Evolutionary conservation across 2,797 vertebrate species (phyloP), one percentile per base, ranked within the genome.

Genomic region (Peromyscus eremicus): DNA sequence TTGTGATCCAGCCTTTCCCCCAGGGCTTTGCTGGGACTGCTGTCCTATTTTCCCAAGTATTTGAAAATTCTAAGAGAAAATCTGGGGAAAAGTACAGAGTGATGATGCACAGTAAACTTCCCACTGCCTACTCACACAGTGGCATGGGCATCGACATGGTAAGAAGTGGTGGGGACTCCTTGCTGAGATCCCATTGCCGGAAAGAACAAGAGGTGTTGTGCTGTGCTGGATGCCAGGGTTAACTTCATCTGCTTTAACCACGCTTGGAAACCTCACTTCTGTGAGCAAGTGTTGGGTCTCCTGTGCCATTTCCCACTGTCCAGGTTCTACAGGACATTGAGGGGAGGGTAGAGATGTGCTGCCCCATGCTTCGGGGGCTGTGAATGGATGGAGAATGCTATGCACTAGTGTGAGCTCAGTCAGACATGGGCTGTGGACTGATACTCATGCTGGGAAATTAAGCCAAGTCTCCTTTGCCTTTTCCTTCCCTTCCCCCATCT

Each of bases 11-110:
- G n/a, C 27, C 70, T 62, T 49, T 12, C 2, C 29, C 86, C 86
- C 13, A 34, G 23, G 82, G 89, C 84, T 62, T 92, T 94, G 60
- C 49, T 77, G 46, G 95, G 87, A 89, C 57, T 62, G 9, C 55
- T 89, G 55, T 79, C 29, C 89, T 71, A 14, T 68, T 89, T 96
- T 88, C 60, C 92, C 82, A 96, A 94, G 25, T 66, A 57, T 79
- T 37, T 89, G 79, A 46, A 77, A 81, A 11, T 57, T 92, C n/a
- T 80, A 88, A 86, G 57, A 94, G 25, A 37, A 94, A 91, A 87
- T 52, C 70, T 83, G 0, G 81, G 55, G 92, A n/a, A 40, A n/a
- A 90, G 21, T 73, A 5, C 1, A 94, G 84, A 93, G n/a, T 94
- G 70, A 68, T 86, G 80, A 52, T 17, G 55, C 4, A 23, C 71